Percentiles rank a stretch among this genome's conserved stretches.
Evolutionary conservation across 2,888 invertebrate species (phyloP).

Genomic region (Nasonovia ribisnigri): DNA sequence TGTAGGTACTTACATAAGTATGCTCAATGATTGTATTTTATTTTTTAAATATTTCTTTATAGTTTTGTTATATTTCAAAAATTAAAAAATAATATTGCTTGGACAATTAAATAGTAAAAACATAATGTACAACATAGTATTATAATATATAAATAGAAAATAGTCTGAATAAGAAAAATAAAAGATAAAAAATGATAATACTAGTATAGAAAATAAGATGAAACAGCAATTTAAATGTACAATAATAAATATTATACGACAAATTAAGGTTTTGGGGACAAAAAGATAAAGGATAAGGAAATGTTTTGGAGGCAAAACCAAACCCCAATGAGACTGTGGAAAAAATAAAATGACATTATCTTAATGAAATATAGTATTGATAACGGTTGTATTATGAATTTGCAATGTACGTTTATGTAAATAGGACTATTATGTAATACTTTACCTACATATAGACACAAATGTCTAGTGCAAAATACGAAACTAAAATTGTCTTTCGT

Average conservation of each 20-base stretch:
- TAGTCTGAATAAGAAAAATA: background rate
- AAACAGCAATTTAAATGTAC: background rate
- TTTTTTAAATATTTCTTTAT: background rate
- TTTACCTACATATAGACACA: background rate
- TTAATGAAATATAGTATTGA: slow-evolving; percentile 20
- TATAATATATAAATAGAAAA: background rate
- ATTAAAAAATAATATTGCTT: background rate
- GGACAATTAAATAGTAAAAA: background rate
- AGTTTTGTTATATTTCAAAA: background rate
- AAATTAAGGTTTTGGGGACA: background rate
- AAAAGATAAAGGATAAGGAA: background rate
- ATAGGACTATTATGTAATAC: background rate
- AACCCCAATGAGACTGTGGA: background rate
- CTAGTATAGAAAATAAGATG: background rate
- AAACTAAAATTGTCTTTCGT: background rate
- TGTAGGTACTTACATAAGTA: background rate
- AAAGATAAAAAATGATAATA: background rate
- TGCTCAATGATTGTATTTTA: background rate
- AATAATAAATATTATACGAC: background rate
- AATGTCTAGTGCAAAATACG: background rate
- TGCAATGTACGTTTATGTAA: background rate
- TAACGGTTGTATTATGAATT: background rate
- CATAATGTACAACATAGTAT: background rate
- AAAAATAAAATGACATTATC: background rate
- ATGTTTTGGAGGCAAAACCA: background rate